Percentiles rank a stretch among this genome's conserved stretches.
These are phyloP conservation scores for Epinephelus lanceolatus DNA, from an alignment of 2,113 vertebrate genomes.

Conservation along the genomic window DNA sequence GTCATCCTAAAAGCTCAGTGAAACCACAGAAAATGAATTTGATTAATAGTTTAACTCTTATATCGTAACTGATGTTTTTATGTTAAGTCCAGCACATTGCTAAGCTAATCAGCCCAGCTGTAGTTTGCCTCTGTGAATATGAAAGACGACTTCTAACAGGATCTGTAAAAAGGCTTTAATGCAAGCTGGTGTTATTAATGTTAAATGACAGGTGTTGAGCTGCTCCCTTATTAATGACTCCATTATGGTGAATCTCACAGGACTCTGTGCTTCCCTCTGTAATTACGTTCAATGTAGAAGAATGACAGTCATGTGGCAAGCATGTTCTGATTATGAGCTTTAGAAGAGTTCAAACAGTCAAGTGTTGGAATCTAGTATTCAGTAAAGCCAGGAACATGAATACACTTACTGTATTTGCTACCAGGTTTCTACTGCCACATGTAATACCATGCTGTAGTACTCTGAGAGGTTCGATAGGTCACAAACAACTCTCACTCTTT, in stretches of 20 bases:
- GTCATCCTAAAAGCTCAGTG: background rate
- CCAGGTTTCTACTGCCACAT: background rate
- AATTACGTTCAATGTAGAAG: conserved; percentile 23
- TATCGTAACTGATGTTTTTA: background rate
- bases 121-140: background rate
- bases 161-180: background rate
- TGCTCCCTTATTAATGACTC: conserved; percentile 38
- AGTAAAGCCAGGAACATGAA: background rate
- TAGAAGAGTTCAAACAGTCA: conserved; percentile 33
- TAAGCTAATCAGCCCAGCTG: background rate
- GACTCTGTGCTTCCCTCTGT: conserved; percentile 18
- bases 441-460: background rate
- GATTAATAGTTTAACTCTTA: background rate
- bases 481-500: background rate
- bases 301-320: conserved; percentile 32
- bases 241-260: conserved; percentile 35
- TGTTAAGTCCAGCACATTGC: background rate
- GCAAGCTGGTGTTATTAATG: conserved; percentile 20
- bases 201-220: conserved; percentile 21
- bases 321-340: conserved; percentile 30
- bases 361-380: conserved; percentile 12
- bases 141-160: background rate
- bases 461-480: background rate
- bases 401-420: background rate
- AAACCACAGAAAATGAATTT: background rate